phyloP scores from a whole-genome alignment of 2,888 invertebrate genomes.

The Aspidiotus destructor region DNA sequence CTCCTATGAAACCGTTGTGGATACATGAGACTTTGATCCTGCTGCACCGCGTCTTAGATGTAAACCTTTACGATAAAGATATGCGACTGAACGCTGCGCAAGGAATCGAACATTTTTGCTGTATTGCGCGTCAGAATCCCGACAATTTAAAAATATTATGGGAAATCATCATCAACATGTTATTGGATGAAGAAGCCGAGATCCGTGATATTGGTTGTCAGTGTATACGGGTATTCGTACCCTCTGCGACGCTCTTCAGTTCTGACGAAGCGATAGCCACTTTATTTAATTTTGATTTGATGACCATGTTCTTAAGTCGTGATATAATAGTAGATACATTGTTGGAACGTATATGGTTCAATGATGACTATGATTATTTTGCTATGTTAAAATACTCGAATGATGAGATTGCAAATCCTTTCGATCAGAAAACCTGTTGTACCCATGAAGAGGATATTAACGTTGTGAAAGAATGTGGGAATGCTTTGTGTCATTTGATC shows the following conservation, averaged over 20 bases:
- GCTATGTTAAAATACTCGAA: too few relatives aligned
- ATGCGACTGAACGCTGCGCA: constrained; percentile 16
- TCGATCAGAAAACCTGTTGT: constrained; percentile 14
- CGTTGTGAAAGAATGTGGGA: neutral
- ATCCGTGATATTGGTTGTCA: constrained; percentile 13
- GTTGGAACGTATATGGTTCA: neutral
- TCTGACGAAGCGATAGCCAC: constrained; percentile 7
- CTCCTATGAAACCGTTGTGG: neutral
- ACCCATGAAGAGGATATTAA: constrained; percentile 10
- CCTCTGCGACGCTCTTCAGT: neutral
- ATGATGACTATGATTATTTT: neutral
- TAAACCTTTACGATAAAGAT: constrained; percentile 12
- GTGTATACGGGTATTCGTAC: neutral
- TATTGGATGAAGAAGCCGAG: constrained; percentile 23
- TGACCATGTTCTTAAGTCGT: neutral
- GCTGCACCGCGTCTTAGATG: constrained; percentile 3
- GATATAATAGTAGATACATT: neutral
- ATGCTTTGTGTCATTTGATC: neutral
- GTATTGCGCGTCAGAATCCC: neutral
- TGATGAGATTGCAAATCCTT: constrained; percentile 21
- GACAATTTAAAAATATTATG: constrained; percentile 11
- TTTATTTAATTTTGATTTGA: constrained; percentile 10
- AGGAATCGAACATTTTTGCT: neutral
- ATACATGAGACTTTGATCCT: constrained; percentile 3
- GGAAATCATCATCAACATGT: constrained; percentile 1